These are phyloP conservation scores for Prosapia bicincta DNA, from an alignment of 2,888 invertebrate genomes.

Conservation along the genomic window DNA sequence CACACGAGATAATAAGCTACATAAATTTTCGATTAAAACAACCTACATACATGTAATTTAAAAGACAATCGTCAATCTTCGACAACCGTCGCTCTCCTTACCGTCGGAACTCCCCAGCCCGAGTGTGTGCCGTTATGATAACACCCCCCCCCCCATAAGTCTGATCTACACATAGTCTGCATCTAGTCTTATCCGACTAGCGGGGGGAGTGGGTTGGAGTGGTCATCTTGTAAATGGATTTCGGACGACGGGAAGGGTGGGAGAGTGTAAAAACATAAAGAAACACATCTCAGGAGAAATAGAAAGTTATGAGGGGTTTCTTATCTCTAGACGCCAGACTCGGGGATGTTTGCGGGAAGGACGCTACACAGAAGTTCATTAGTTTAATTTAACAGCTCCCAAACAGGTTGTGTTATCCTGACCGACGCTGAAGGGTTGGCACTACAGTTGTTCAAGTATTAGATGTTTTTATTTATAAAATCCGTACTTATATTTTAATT, in stretches of 20 bases:
- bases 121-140: neutral
- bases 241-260: neutral
- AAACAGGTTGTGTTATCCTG: no score
- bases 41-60: neutral
- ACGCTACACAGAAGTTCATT: no score
- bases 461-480: no score
- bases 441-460: no score
- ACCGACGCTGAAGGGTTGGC: no score
- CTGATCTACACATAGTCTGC: neutral
- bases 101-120: no score
- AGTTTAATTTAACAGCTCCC: no score
- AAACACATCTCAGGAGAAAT: neutral
- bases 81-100: no score
- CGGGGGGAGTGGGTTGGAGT: neutral
- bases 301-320: neutral
- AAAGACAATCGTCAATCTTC: no score
- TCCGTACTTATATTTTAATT: no score
- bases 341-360: neutral
- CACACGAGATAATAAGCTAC: no score
- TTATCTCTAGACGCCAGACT: neutral
- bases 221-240: constrained; percentile 9
- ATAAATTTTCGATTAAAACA: no score
- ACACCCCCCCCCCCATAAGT: neutral
- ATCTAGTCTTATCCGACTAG: neutral
- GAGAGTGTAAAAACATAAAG: neutral